A percentile compares a stretch with the other conserved stretches of the same genome.
Conservation (phyloP, 2,888 invertebrate genomes). For the Drosophila buzzatii region DNA sequence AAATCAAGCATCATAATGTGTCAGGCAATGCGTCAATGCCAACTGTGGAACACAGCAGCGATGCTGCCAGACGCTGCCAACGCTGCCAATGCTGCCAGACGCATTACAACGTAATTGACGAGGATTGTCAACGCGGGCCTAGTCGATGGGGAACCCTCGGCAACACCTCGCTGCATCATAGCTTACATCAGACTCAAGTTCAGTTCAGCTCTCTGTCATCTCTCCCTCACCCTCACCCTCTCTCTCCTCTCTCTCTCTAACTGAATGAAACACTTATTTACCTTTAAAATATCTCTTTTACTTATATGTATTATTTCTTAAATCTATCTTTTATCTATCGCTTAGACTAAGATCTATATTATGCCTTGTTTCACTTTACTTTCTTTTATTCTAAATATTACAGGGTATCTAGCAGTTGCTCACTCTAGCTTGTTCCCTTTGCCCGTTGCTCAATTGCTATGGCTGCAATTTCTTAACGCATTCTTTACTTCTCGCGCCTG, state of each 20-base stretch:
- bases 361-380: too few species aligned
- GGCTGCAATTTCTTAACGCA: slow-evolving; percentile 53
- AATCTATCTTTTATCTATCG: too few species aligned
- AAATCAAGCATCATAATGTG: slow-evolving; percentile 80
- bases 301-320: too few species aligned
- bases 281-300: neutral
- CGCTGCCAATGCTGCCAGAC: slow-evolving; percentile 28
- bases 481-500: slow-evolving; percentile 36
- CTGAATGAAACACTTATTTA: slow-evolving; percentile 26
- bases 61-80: slow-evolving; percentile 24
- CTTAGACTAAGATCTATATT: neutral
- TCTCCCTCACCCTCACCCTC: too few species aligned
- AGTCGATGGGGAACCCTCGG: slow-evolving; percentile 19
- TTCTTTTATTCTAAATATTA: too few species aligned
- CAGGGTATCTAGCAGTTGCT: neutral
- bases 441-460: slow-evolving; percentile 48
- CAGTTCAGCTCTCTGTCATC: neutral
- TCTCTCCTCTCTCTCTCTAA: slow-evolving; percentile 7
- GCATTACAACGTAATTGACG: slow-evolving; percentile 83
- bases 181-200: neutral
- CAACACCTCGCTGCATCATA: neutral
- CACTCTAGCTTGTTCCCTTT: neutral
- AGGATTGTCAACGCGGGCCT: slow-evolving; percentile 79
- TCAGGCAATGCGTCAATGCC: slow-evolving; percentile 81
- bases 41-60: slow-evolving; percentile 44